Percentiles rank a stretch among this genome's conserved stretches.
Evolutionary conservation across 2,797 vertebrate genomes (phyloP).

Genomic region (Hapalemur alaotrensis): DNA sequence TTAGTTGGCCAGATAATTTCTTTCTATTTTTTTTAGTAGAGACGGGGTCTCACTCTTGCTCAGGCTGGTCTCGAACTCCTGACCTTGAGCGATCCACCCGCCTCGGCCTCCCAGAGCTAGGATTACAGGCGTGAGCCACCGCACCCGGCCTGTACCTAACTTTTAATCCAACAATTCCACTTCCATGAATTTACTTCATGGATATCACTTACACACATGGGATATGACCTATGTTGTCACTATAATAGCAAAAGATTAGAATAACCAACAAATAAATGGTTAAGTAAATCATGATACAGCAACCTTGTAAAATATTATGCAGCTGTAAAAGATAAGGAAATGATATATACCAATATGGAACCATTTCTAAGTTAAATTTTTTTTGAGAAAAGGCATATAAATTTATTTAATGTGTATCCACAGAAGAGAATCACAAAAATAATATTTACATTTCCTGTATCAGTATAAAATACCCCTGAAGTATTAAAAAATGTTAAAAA

Average conservation of each 20-base stretch:
- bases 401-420: background rate
- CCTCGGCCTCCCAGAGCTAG: too few species aligned
- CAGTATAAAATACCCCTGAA: background rate
- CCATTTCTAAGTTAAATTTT: background rate
- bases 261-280: background rate
- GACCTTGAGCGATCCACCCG: too few species aligned
- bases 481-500: background rate
- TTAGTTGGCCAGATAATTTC: too few species aligned
- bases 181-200: background rate
- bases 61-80: too few species aligned
- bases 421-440: background rate
- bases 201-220: background rate
- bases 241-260: background rate
- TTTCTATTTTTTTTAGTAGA: too few species aligned
- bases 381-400: background rate
- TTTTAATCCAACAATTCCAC: constrained; percentile 17
- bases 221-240: background rate
- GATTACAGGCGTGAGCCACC: too few species aligned
- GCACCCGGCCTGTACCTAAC: too few species aligned
- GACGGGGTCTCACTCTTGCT: too few species aligned
- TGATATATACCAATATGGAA: background rate
- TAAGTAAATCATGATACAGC: background rate
- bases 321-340: background rate
- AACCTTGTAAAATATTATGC: background rate
- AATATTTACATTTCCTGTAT: background rate